These are phyloP conservation scores for Pomatorhinus ruficollis DNA, from an alignment of 2,113 vertebrate genomes.

Conservation along the genomic window DNA sequence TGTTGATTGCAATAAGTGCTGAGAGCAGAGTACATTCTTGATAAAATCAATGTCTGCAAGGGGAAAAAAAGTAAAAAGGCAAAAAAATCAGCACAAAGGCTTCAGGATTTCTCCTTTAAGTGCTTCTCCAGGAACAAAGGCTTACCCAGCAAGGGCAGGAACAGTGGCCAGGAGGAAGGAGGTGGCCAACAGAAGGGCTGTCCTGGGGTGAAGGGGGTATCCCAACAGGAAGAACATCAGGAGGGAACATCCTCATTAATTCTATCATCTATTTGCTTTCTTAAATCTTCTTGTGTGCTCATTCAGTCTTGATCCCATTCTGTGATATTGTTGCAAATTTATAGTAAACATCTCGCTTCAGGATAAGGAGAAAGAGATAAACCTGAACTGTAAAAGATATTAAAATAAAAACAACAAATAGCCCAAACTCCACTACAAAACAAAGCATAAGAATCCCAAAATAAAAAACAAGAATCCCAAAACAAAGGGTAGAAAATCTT, in stretches of 20 bases:
- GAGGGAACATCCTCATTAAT: slow-evolving; percentile 6
- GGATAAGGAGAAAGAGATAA: not conserved
- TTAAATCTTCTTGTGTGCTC: slow-evolving; percentile 2
- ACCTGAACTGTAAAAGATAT: not conserved
- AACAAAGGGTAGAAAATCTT: not conserved
- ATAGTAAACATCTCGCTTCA: not conserved
- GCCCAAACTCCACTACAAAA: not conserved
- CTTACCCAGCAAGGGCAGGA: not conserved
- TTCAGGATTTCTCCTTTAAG: slow-evolving; percentile 69
- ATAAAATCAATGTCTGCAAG: slow-evolving; percentile 70
- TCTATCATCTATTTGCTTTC: not conserved
- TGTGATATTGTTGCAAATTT: slow-evolving; percentile 3
- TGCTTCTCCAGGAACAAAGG: not conserved
- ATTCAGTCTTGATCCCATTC: not conserved
- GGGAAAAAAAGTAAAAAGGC: accelerated
- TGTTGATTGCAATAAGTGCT: slow-evolving; percentile 74
- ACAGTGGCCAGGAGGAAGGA: not conserved
- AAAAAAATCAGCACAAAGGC: slow-evolving; percentile 12
- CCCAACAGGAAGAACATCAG: not conserved
- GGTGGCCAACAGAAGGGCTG: not conserved
- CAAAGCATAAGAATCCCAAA: not conserved
- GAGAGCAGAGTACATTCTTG: slow-evolving; percentile 56
- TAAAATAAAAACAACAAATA: not conserved
- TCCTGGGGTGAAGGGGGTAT: not conserved
- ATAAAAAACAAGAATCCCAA: not conserved